These are phyloP conservation scores for Lutra lutra DNA, from an alignment of 2,797 vertebrate genomes.

Conservation along the genomic window DNA sequence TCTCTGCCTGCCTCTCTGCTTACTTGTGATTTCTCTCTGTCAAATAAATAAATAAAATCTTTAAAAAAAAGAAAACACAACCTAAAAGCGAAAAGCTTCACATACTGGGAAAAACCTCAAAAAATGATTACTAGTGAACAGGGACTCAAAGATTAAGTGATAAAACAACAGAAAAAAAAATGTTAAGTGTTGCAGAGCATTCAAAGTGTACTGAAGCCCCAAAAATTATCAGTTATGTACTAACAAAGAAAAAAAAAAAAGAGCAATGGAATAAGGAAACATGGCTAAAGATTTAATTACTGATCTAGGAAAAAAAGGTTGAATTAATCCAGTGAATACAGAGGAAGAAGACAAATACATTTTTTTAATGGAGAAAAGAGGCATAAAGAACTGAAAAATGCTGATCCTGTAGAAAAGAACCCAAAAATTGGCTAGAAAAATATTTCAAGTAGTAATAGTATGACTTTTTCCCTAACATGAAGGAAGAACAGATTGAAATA, in stretches of 20 bases:
- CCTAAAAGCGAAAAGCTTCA: background rate
- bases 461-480: background rate
- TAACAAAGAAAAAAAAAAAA: slow-evolving; percentile 39
- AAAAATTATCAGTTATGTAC: background rate
- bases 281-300: background rate
- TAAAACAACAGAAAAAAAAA: background rate
- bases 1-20: too few relatives aligned
- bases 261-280: background rate
- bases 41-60: too few relatives aligned
- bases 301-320: background rate
- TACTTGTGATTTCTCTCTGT: too few relatives aligned
- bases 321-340: background rate
- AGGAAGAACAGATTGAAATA: slow-evolving; percentile 35
- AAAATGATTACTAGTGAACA: background rate
- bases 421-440: background rate
- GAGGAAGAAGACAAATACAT: background rate
- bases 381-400: background rate
- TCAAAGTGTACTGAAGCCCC: background rate
- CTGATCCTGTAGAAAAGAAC: background rate
- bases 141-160: background rate
- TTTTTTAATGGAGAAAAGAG: background rate
- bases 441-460: slow-evolving; percentile 5
- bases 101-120: background rate
- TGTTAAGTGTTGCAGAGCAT: background rate
- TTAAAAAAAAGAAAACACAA: background rate